These are phyloP conservation scores for Spondyliosoma cantharus DNA, from an alignment of 2,797 vertebrate genomes.

Conservation along the genomic window DNA sequence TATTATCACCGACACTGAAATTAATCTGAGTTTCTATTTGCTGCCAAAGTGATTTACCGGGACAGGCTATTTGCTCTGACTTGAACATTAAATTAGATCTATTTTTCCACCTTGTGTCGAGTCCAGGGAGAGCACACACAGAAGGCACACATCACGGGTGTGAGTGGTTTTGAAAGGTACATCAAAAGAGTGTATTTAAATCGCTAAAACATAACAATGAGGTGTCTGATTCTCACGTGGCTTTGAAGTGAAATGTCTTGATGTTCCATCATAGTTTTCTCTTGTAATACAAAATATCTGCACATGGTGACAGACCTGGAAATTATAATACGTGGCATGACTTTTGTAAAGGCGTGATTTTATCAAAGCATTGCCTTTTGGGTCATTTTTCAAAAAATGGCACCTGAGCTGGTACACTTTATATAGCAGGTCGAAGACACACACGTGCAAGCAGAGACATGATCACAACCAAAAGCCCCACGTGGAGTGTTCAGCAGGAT, in stretches of 20 bases:
- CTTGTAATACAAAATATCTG: slow-evolving; percentile 71
- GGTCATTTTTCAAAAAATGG: slow-evolving; percentile 23
- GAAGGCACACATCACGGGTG: slow-evolving; percentile 59
- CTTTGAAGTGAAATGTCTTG: slow-evolving; percentile 81
- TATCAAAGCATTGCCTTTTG: slow-evolving; percentile 30
- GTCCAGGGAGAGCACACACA: slow-evolving; percentile 55
- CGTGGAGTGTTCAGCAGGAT: not conserved
- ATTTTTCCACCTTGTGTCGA: slow-evolving; percentile 66
- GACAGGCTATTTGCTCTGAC: slow-evolving; percentile 60
- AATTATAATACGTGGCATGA: slow-evolving; percentile 44
- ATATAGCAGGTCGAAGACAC: not conserved
- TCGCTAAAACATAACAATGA: slow-evolving; percentile 76
- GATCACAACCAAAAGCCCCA: not conserved
- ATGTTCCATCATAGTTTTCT: slow-evolving; percentile 60
- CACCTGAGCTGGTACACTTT: not conserved
- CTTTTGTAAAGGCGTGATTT: slow-evolving; percentile 45
- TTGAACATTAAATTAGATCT: slow-evolving; percentile 65
- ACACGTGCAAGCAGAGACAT: not conserved
- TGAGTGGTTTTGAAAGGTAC: slow-evolving; percentile 81
- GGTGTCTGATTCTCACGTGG: slow-evolving; percentile 65
- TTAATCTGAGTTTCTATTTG: slow-evolving; percentile 45
- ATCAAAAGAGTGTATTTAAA: slow-evolving; percentile 81
- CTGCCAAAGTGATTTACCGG: slow-evolving; percentile 55
- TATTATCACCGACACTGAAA: slow-evolving; percentile 46
- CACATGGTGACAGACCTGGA: slow-evolving; percentile 31